A percentile compares a stretch with the other conserved stretches of the same genome.
phyloP scores from a whole-genome alignment of 2,113 vertebrate species.

The Chrysemys picta region DNA sequence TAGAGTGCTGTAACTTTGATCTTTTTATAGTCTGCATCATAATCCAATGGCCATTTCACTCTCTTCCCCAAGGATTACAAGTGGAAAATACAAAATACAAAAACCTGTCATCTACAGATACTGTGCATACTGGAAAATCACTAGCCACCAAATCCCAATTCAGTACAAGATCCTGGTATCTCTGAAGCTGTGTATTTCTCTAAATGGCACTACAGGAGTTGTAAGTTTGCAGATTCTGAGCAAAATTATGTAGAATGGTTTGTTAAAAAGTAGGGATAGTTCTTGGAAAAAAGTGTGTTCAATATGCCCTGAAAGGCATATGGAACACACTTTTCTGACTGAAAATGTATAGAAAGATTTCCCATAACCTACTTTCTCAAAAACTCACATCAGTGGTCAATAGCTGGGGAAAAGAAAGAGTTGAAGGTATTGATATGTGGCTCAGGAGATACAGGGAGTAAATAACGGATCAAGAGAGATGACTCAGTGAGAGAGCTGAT shows the following conservation, averaged over 20 bases:
- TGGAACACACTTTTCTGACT: too few species aligned
- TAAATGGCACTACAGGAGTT: constrained; percentile 53
- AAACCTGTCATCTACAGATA: constrained; percentile 62
- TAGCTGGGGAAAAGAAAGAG: not conserved
- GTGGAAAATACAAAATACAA: constrained; percentile 67
- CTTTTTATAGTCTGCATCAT: constrained; percentile 79
- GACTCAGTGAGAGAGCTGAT: fast-evolving
- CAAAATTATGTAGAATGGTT: constrained; percentile 1
- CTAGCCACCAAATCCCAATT: constrained; percentile 41
- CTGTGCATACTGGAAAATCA: constrained; percentile 58
- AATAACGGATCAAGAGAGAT: not conserved
- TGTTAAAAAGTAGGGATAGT: constrained; percentile 16
- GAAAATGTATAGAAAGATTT: constrained; percentile 2
- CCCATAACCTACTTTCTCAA: not conserved
- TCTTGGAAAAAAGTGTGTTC: not conserved
- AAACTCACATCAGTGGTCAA: not conserved
- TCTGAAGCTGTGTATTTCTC: constrained; percentile 29
- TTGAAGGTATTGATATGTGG: not conserved
- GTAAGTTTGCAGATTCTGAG: constrained; percentile 31
- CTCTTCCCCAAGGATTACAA: constrained; percentile 74
- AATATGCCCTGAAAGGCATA: fast-evolving
- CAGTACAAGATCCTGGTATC: constrained; percentile 26
- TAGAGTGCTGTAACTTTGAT: constrained; percentile 77
- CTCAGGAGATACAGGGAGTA: not conserved
- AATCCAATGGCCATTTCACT: constrained; percentile 76